Evolutionary conservation across 2,113 vertebrate species (phyloP).

Genomic region (Gadus macrocephalus): DNA sequence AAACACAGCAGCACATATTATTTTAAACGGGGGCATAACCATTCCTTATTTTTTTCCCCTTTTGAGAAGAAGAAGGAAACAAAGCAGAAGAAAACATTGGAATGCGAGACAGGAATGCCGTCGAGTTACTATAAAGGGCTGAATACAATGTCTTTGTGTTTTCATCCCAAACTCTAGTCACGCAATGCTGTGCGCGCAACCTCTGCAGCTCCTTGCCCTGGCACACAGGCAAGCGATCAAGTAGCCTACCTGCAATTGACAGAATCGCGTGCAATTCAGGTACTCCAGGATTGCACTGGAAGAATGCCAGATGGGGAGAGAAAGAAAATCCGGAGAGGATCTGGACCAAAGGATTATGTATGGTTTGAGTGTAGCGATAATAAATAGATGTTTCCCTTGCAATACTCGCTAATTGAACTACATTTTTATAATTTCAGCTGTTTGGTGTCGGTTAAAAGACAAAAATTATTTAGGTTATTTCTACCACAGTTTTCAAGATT

Average conservation of each 20-base stretch:
- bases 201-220: constrained; percentile 58
- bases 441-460: too few species aligned
- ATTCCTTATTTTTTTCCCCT: constrained; percentile 33
- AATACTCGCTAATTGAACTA: too few species aligned
- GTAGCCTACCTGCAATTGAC: constrained; percentile 68
- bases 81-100: constrained; percentile 57
- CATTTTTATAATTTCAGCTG: too few species aligned
- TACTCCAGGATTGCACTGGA: constrained; percentile 64
- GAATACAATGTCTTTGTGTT: constrained; percentile 77
- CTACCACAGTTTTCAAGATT: too few species aligned
- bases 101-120: constrained; percentile 81
- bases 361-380: too few species aligned
- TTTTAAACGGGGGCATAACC: neutral
- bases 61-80: constrained; percentile 20
- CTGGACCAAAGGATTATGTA: neutral
- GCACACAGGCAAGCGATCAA: constrained; percentile 68
- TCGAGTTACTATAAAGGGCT: constrained; percentile 73
- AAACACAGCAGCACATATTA: constrained; percentile 31
- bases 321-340: constrained; percentile 56
- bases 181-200: constrained; percentile 69
- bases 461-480: too few species aligned
- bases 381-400: too few species aligned
- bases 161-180: constrained; percentile 71
- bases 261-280: constrained; percentile 74
- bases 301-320: constrained; percentile 38